These are phyloP conservation scores for Rachycentron canadum DNA, from an alignment of 2,797 vertebrate species.

Conservation along the genomic window DNA sequence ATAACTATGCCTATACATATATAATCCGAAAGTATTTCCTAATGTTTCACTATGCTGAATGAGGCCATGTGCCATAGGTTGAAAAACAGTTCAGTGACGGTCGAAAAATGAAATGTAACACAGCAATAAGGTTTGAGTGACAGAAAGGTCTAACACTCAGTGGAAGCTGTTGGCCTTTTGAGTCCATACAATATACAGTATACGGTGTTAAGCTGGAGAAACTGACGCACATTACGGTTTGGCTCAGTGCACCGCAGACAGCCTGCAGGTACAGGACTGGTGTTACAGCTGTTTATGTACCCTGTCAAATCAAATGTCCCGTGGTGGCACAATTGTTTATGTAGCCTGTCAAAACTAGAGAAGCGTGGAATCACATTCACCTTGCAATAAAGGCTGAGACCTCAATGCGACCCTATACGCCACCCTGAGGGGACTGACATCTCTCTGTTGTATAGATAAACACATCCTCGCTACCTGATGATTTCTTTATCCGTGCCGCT, in stretches of 20 bases:
- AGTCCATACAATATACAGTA: background rate
- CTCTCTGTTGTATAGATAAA: constrained; percentile 39
- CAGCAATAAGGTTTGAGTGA: constrained; percentile 25
- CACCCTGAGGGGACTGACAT: constrained; percentile 31
- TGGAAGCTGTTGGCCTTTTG: constrained; percentile 24
- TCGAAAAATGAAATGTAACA: background rate
- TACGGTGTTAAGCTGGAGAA: background rate
- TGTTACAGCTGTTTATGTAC: constrained; percentile 55
- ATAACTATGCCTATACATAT: background rate
- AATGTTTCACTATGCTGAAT: background rate
- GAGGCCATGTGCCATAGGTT: background rate
- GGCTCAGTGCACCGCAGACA: constrained; percentile 5
- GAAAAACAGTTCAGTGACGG: background rate
- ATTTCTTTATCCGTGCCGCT: constrained; percentile 27
- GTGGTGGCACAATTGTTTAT: constrained; percentile 51
- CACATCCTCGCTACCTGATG: constrained; percentile 23
- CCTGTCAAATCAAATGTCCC: constrained; percentile 67
- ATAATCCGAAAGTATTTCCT: background rate
- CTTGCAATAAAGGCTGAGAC: constrained; percentile 51
- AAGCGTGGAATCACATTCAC: constrained; percentile 53
- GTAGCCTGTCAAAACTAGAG: constrained; percentile 56
- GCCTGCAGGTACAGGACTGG: constrained; percentile 39
- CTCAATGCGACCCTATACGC: constrained; percentile 30
- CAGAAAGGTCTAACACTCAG: constrained; percentile 14
- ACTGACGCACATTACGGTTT: background rate